Evolutionary conservation across 2,888 invertebrate species (phyloP).

Genomic region (Seira ritae): DNA sequence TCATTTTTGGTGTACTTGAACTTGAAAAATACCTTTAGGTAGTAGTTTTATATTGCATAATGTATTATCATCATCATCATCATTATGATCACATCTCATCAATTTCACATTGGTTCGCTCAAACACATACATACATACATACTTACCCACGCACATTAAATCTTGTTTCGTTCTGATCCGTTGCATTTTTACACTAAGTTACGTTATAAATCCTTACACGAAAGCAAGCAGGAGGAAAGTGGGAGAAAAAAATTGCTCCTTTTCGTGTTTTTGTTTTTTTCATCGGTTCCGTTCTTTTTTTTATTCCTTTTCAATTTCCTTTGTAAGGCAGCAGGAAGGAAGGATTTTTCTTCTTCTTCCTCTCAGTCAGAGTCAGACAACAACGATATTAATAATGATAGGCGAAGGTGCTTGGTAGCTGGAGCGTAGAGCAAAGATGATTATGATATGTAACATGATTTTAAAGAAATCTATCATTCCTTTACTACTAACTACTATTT

Average conservation of each 20-base stretch:
- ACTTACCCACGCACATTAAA: conserved; percentile 23
- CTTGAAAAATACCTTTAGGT: background rate
- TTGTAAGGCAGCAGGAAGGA: conserved; percentile 31
- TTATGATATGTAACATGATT: background rate
- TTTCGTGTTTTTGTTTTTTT: background rate
- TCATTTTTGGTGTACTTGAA: background rate
- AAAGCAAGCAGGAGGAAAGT: background rate
- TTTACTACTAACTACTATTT: background rate
- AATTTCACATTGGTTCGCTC: conserved; percentile 18
- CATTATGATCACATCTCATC: background rate
- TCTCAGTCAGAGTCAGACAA: too few relatives aligned
- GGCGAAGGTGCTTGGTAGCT: conserved; percentile 5
- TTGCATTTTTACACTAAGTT: conserved; percentile 56
- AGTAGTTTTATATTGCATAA: too few relatives aligned
- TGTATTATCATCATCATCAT: background rate
- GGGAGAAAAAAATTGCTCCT: background rate
- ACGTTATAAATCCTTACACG: conserved; percentile 38
- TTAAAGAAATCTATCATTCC: conserved; percentile 9
- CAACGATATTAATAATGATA: background rate
- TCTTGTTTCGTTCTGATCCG: conserved; percentile 39
- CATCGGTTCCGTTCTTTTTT: background rate
- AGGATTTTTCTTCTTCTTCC: conserved; percentile 18
- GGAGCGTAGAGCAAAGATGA: conserved; percentile 11
- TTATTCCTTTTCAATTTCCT: background rate
- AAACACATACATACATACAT: conserved; percentile 30